These are phyloP conservation scores for Theropithecus gelada DNA, from an alignment of 2,113 vertebrate genomes.

Conservation along the genomic window DNA sequence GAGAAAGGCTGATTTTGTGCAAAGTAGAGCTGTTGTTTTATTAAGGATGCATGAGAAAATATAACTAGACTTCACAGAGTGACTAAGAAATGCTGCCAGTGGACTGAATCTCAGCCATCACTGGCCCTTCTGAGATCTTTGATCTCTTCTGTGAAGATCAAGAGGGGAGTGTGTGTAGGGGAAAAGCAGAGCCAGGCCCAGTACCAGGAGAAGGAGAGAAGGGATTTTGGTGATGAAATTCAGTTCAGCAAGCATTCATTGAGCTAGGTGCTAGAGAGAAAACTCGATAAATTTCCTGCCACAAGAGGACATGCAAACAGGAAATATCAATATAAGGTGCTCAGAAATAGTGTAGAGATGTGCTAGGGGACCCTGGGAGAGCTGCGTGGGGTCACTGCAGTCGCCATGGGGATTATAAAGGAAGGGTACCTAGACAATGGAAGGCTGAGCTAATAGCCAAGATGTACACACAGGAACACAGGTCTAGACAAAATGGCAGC, in stretches of 20 bases:
- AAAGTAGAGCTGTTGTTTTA: not conserved
- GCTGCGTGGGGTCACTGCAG: not conserved
- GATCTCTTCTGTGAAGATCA: slow-evolving; percentile 9
- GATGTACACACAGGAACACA: not conserved
- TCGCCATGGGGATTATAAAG: not conserved
- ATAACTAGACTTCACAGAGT: not conserved
- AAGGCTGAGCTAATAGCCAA: not conserved
- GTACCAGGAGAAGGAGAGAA: not conserved
- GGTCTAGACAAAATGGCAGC: not conserved
- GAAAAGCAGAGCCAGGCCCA: not conserved
- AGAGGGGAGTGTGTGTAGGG: not conserved
- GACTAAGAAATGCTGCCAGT: not conserved
- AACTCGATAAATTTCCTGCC: not conserved
- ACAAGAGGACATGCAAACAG: not conserved
- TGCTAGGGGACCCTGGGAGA: not conserved
- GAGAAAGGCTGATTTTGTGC: slow-evolving; percentile 21
- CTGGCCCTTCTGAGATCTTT: not conserved
- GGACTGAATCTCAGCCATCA: not conserved
- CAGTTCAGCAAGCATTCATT: not conserved
- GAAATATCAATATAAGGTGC: not conserved
- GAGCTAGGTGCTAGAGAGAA: not conserved
- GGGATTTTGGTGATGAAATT: not conserved
- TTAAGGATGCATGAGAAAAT: not conserved
- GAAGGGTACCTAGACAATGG: not conserved
- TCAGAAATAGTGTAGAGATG: not conserved